Conservation (phyloP, 2,113 vertebrate genomes). For the Phylloscopus trochilus region DNA sequence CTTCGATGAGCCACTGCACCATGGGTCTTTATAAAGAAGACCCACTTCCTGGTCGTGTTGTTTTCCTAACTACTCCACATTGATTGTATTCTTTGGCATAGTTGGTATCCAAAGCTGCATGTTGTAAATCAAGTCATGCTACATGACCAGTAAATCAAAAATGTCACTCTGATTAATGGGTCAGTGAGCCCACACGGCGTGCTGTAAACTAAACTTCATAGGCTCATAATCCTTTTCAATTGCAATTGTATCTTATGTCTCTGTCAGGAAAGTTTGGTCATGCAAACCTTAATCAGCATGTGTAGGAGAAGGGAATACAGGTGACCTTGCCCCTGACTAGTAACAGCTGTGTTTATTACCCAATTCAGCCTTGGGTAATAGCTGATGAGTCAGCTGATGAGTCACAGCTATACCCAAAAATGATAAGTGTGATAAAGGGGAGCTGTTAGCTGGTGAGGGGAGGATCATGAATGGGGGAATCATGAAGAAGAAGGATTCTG, state of each 20-base stretch:
- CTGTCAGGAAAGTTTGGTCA: not conserved
- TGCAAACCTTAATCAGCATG: not conserved
- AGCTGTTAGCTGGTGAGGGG: not conserved
- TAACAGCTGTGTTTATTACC: not conserved
- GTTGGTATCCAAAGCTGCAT: not conserved
- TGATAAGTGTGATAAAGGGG: not conserved
- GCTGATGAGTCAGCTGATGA: no score
- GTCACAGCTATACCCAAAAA: not conserved
- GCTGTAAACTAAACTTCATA: not conserved
- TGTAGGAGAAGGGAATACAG: not conserved
- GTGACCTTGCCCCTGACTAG: not conserved
- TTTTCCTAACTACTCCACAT: not conserved
- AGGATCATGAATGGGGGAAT: not conserved
- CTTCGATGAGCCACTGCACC: not conserved
- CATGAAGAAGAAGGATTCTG: not conserved
- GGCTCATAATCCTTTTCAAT: not conserved
- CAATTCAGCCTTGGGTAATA: not conserved
- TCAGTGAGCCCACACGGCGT: not conserved
- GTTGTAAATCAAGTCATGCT: not conserved
- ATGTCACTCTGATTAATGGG: not conserved
- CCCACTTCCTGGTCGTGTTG: fast-evolving
- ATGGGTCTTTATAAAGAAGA: fast-evolving
- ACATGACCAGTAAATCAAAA: not conserved
- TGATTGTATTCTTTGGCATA: not conserved
- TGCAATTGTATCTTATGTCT: not conserved